Evolutionary conservation across 1,140 invertebrate genomes (phyloP).

Genomic region (Drosophila asahinai): DNA sequence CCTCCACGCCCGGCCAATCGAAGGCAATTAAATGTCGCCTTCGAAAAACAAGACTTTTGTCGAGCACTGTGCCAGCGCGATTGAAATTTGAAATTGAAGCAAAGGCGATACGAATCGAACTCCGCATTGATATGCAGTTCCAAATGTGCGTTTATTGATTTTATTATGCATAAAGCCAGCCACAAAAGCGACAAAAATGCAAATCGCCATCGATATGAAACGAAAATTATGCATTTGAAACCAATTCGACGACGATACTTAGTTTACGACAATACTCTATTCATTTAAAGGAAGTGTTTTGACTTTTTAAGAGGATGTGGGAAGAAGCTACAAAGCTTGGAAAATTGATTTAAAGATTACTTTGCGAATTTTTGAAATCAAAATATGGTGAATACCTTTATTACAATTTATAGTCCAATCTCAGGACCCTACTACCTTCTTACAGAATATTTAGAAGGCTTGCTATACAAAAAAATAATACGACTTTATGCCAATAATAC

Average conservation of each 20-base stretch:
- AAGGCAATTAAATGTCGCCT: constrained; percentile 80
- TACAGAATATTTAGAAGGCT: too few relatives aligned
- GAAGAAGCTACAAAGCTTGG: too few relatives aligned
- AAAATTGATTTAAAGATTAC: too few relatives aligned
- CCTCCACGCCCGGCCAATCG: constrained; percentile 38
- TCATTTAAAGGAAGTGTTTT: too few relatives aligned
- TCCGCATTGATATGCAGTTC: constrained; percentile 67
- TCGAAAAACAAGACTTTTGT: constrained; percentile 66
- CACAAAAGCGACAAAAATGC: constrained; percentile 78
- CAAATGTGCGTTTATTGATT: constrained; percentile 80
- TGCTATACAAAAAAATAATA: too few relatives aligned
- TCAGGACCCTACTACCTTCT: too few relatives aligned
- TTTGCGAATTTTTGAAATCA: too few relatives aligned
- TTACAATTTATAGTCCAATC: too few relatives aligned
- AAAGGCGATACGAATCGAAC: constrained; percentile 40
- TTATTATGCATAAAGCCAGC: constrained; percentile 80
- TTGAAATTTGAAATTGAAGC: constrained; percentile 25
- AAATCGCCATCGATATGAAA: constrained; percentile 77
- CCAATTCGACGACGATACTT: constrained; percentile 65
- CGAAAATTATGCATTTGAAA: constrained; percentile 78
- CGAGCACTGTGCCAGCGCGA: constrained; percentile 35
- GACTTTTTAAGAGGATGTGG: too few relatives aligned
- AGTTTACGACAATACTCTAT: constrained; percentile 28
- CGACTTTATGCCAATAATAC: too few relatives aligned
- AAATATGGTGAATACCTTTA: too few relatives aligned